These are phyloP conservation scores for Cataglyphis hispanica DNA, from an alignment of 1,140 invertebrate species.

Conservation along the genomic window DNA sequence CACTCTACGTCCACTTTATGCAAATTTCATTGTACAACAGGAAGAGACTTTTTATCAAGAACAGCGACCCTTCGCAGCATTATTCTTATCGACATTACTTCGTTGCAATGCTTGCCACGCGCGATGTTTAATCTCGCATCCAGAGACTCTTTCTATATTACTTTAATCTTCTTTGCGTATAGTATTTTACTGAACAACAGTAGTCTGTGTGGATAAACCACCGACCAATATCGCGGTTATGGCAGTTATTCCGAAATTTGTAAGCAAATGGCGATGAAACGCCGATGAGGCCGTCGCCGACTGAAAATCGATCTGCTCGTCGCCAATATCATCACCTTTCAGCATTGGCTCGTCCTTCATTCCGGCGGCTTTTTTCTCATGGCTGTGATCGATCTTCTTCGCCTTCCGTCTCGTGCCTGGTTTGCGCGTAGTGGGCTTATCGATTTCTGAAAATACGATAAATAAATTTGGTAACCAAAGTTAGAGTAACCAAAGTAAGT, in stretches of 20 bases:
- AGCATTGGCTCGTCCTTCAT: slow-evolving; percentile 80
- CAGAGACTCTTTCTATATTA: neutral
- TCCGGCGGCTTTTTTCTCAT: slow-evolving; percentile 79
- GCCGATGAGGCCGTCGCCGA: slow-evolving; percentile 80
- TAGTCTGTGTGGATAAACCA: slow-evolving; percentile 74
- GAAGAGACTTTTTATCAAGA: slow-evolving; percentile 17
- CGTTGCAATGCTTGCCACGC: neutral
- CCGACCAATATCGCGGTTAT: slow-evolving; percentile 73
- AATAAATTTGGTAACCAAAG: slow-evolving; percentile 10
- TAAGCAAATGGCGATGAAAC: slow-evolving; percentile 69
- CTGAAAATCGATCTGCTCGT: slow-evolving; percentile 81
- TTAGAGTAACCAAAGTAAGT: neutral
- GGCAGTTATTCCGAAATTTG: slow-evolving; percentile 68
- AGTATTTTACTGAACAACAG: neutral
- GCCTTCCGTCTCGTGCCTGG: slow-evolving; percentile 81
- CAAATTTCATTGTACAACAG: slow-evolving; percentile 44
- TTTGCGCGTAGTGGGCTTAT: slow-evolving; percentile 77
- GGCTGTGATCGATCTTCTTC: slow-evolving; percentile 80
- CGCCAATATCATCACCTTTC: slow-evolving; percentile 78
- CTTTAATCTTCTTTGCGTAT: slow-evolving; percentile 16
- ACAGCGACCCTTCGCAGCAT: neutral
- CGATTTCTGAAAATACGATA: slow-evolving; percentile 76
- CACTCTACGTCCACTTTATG: slow-evolving; percentile 7
- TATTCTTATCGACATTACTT: slow-evolving; percentile 23
- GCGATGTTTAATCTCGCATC: neutral